A percentile compares a stretch with the other conserved stretches of the same genome.
Evolutionary conservation across 2,113 vertebrate species (phyloP).

Genomic region (Grammomys dolichurus): DNA sequence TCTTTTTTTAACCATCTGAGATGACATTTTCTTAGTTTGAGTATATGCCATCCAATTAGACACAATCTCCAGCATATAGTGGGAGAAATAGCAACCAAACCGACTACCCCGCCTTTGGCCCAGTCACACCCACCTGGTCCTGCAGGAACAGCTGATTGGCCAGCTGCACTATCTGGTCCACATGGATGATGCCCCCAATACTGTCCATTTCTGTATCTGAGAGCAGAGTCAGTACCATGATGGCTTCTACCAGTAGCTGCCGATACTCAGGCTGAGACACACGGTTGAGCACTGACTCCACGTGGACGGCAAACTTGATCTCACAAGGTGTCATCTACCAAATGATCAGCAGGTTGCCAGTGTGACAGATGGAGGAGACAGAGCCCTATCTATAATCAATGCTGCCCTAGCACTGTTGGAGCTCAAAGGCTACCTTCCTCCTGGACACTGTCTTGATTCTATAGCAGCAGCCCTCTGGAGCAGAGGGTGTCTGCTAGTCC

Average conservation of each 20-base stretch:
- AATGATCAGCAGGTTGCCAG: slow-evolving; percentile 8
- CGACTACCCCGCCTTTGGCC: neutral
- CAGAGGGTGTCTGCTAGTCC: neutral
- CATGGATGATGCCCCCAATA: slow-evolving; percentile 93
- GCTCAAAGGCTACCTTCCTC: neutral
- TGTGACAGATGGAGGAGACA: neutral
- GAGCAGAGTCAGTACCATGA: slow-evolving; percentile 94
- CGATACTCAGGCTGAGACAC: slow-evolving; percentile 97
- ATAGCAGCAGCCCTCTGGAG: neutral
- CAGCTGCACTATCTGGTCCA: slow-evolving; percentile 93
- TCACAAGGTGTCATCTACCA: slow-evolving; percentile 96
- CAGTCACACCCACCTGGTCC: slow-evolving; percentile 92
- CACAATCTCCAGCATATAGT: neutral
- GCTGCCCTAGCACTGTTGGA: neutral
- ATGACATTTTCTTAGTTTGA: slow-evolving; percentile 57
- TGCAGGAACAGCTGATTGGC: slow-evolving; percentile 95
- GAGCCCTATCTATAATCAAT: neutral
- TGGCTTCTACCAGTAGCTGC: slow-evolving; percentile 96
- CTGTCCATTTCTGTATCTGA: slow-evolving; percentile 94
- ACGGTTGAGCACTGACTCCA: slow-evolving; percentile 97
- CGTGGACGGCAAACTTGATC: slow-evolving; percentile 98
- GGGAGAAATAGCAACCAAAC: slow-evolving; percentile 42
- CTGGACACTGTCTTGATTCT: neutral
- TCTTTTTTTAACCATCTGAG: slow-evolving; percentile 53
- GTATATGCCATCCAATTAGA: slow-evolving; percentile 12